These are phyloP conservation scores for Thaumatotibia leucotreta DNA, from an alignment of 1,140 invertebrate genomes.

Conservation along the genomic window DNA sequence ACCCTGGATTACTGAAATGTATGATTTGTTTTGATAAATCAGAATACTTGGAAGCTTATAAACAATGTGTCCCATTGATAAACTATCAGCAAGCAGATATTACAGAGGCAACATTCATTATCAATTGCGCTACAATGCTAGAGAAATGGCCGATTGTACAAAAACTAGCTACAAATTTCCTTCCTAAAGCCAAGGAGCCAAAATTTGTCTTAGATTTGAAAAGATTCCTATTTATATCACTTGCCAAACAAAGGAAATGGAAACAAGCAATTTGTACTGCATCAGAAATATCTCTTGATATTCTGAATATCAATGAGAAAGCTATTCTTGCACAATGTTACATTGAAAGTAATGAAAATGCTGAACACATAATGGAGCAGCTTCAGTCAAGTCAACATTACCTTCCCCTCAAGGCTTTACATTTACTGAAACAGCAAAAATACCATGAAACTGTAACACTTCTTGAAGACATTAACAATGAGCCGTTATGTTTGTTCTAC, in stretches of 20 bases:
- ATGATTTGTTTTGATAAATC: conserved; percentile 74
- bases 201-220: conserved; percentile 40
- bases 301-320: conserved; percentile 38
- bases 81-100: conserved; percentile 57
- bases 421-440: conserved; percentile 71
- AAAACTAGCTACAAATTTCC: conserved; percentile 69
- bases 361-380: conserved; percentile 40
- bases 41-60: conserved; percentile 76
- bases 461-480: conserved; percentile 66
- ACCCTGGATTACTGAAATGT: conserved; percentile 79
- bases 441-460: conserved; percentile 76
- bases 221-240: conserved; percentile 54
- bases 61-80: conserved; percentile 56
- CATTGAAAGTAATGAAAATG: conserved; percentile 50
- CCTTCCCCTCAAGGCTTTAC: conserved; percentile 51
- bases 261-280: conserved; percentile 52
- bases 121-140: conserved; percentile 76
- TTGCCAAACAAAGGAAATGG: conserved; percentile 73
- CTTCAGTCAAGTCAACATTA: conserved; percentile 46
- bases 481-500: conserved; percentile 78
- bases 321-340: conserved; percentile 56
- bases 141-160: conserved; percentile 79
- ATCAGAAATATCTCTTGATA: conserved; percentile 41
- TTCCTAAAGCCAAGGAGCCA: conserved; percentile 50
- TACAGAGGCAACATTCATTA: conserved; percentile 56